phyloP scores from a whole-genome alignment of 2,888 invertebrate species.

The Escarpia spicata region DNA sequence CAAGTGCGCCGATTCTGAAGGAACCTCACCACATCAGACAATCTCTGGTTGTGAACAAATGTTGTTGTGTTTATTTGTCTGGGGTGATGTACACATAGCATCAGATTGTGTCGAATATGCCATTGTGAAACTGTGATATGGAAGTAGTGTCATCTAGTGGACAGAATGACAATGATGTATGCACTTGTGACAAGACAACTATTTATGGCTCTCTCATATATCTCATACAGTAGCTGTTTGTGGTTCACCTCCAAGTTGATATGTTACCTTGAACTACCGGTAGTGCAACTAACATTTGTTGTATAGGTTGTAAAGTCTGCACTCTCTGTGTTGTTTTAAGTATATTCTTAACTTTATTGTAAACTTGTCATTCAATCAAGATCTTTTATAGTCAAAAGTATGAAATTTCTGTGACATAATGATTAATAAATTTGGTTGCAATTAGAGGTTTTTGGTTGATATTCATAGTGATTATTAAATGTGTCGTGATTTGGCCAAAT shows the following conservation, averaged over 20 bases:
- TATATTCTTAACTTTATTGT: not conserved
- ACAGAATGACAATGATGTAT: not conserved
- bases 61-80: not conserved
- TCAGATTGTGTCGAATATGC: not conserved
- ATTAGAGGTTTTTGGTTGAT: too few species aligned
- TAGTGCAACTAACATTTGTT: not conserved
- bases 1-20: constrained; percentile 1
- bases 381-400: not conserved
- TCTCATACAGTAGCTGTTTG: not conserved
- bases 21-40: not conserved
- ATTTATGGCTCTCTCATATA: not conserved
- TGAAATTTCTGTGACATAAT: not conserved
- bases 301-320: not conserved
- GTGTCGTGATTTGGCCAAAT: not conserved
- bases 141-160: not conserved
- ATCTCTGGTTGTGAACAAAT: not conserved
- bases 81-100: not conserved
- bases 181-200: not conserved
- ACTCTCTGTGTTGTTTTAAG: not conserved
- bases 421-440: not conserved
- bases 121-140: not conserved
- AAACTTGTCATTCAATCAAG: not conserved
- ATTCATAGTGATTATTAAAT: too few species aligned
- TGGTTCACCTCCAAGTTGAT: not conserved
- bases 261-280: not conserved